Evolutionary conservation across 2,113 vertebrate species (phyloP), one percentile per base, ranked within the genome.

Genomic region (Crocuta crocuta): DNA sequence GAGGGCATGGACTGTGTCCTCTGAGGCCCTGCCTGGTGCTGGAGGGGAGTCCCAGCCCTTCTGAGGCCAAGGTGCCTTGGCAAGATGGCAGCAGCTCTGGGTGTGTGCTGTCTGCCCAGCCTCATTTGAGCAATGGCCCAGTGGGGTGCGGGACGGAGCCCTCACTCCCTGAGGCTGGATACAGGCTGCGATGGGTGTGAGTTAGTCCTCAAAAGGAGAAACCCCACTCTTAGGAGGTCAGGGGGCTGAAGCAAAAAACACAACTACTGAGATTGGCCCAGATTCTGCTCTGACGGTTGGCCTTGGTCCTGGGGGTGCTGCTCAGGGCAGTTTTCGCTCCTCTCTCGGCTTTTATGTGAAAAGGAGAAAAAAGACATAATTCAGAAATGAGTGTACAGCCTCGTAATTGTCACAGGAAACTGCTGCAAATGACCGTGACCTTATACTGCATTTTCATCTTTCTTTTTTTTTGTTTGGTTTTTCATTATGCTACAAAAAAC

Each of bases 401-500:
- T 21, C 35, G 1, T 28, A 45, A 94, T 12, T n/a, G 90, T 39
- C 73, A 45, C 93, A 89, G 94, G 96, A 92, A 87, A 66, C 45
- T 3, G 55, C 50, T 61, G 90, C 61, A 43, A 58, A 53, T 53
- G 48, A 87, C 95, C 3, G 1, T 58, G 94, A 48, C 45, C 21
- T 28, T 39, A 5, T 1, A 43, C 9, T 28, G 19, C 21, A 53
- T 43, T 94, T 78, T 97, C 70, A 28, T 80, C 85, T 78, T 80
- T 78, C 92, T 84, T 93, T 58, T 68, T 68, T 71, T 92, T 93
- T 33, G 12, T 50, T 84, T 50, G 93, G 58, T 81, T 61, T 94
- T 71, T 97, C 66, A 53, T 71, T 76, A 50, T 92, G 55, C 88
- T 93, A 86, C 78, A 74, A 11, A 53, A 93, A 93, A 35, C 45